phyloP scores from a whole-genome alignment of 92 coral and sea anemone species.

The Epizoanthus ramosus region DNA sequence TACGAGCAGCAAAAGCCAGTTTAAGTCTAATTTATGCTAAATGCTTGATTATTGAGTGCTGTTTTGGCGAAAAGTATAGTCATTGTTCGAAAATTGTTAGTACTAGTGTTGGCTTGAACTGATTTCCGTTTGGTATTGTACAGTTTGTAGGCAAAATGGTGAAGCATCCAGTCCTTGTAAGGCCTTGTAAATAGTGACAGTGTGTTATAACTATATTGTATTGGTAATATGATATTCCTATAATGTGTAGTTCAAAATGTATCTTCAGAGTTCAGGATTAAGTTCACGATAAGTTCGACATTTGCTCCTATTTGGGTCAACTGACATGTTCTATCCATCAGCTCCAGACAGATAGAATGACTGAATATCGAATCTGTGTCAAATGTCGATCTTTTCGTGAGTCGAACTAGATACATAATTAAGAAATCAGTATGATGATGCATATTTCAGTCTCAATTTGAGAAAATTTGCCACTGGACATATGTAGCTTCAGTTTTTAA shows the following conservation, averaged over 20 bases:
- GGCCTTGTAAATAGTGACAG: constrained; percentile 15
- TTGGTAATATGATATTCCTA: neutral
- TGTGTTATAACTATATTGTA: neutral
- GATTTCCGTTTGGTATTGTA: constrained; percentile 21
- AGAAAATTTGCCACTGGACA: no score
- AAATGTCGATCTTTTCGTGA: no score
- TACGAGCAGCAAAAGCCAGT: neutral
- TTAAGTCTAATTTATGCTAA: neutral
- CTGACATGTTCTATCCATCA: no score
- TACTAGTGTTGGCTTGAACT: neutral
- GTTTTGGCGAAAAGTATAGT: constrained; percentile 21
- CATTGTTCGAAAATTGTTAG: neutral
- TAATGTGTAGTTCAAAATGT: neutral
- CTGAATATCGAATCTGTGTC: no score
- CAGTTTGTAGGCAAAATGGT: neutral
- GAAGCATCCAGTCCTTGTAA: neutral
- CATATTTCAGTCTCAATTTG: no score
- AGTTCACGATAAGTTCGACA: no score
- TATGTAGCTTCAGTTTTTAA: no score
- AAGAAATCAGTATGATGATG: no score
- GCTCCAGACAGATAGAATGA: no score
- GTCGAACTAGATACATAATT: no score
- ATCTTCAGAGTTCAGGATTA: neutral
- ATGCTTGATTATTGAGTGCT: neutral
- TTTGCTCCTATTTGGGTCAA: no score